Evolutionary conservation across 2,888 invertebrate species (phyloP), one percentile per base, ranked within the genome.

Genomic region (Eupsilia transversa): DNA sequence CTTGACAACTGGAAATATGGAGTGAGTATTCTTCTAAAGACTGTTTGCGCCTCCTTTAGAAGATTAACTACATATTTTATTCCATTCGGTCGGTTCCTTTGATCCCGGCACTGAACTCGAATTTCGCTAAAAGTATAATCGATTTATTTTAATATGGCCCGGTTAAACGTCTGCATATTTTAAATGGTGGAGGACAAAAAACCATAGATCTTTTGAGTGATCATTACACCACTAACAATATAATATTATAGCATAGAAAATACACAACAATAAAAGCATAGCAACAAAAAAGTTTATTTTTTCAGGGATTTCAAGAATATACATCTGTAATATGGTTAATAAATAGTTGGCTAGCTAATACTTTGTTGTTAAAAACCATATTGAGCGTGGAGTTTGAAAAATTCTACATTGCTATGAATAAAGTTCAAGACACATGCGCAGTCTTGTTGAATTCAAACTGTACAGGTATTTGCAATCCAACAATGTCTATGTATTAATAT

Each of bases 321-420:
- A 6, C 3, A 9, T 20, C 0, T 7, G 0, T 23, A 2, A 52
- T 70, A 7, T 33, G 14, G 6, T 2, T n/a, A 23, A 3, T 54
- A 10, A 20, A 1, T n/a, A 10, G 2, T 33, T 27, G 27, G 54
- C 0, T 54, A 12, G 20, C 33, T 2, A 74, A 74, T n/a, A 6
- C 3, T 7, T 54, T 74, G 9, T 20, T 74, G 9, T 5, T 72
- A 35, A 7, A 43, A 35, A 43, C 30, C 3, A 61, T 73, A 9
- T n/a, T 74, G 12, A 54, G 73, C 35, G 30, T 73, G 14, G 59
- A 74, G 41, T 30, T 73, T 3, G 73, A 56, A 35, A 73, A 61
- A 14, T 61, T 73, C 30, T 73, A 74, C 17, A 54, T 46, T 12
- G 14, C 74, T 14, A 0, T 54, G 35, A 23, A 52, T 10, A 43